Base-by-base conservation (phyloP, 2,888 invertebrate species). In the Ariolimax columbianus region DNA sequence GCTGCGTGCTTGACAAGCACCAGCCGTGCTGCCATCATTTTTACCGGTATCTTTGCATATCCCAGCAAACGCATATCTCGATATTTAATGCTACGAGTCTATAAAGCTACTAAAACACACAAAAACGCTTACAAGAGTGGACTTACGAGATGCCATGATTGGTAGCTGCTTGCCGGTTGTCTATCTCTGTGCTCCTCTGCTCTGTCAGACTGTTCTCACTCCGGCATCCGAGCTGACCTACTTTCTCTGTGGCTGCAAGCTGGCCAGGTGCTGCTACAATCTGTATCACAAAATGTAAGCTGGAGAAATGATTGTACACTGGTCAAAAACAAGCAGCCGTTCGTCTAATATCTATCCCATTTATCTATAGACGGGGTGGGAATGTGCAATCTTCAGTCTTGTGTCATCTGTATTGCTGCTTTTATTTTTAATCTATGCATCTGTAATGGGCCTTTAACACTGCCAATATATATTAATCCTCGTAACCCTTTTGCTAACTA, bases 161-260 rank as follows among this genome's bases (percentile, higher is more conserved):
- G 75, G 51, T 43, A 30, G 30, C 30, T 51, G 51, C 33, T 47
- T 47, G 30, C 30, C 75, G 7, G 51, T 51, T 19, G 19, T 33
- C 51, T n/a, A n/a, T n/a, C n/a, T n/a, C n/a, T n/a, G n/a, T n/a
- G n/a, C n/a, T n/a, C n/a, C n/a, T 47, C 47, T 75, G 23, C 19
- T 26, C 51, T 3, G 2, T 30, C 43, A 43, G 14, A 30, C 43
- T 47, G 4, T 51, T 51, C 75, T 75, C 23, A 11, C 75, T 75
- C 75, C 75, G 75, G 75, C 51, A 75, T 51, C 75, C 51, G 23
- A n/a, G 33, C 72, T 75, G 75, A 75, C 75, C 75, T 75, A 75
- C 51, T 75, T 75, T 75, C 43, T 43, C 19, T n/a, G n/a, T 9
- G 23, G 43, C 43, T 30, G 40, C 3, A 1, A 40, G 30, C 14